Evolutionary conservation across 1,140 invertebrate genomes (phyloP).

Genomic region (Trichonephila inaurata): DNA sequence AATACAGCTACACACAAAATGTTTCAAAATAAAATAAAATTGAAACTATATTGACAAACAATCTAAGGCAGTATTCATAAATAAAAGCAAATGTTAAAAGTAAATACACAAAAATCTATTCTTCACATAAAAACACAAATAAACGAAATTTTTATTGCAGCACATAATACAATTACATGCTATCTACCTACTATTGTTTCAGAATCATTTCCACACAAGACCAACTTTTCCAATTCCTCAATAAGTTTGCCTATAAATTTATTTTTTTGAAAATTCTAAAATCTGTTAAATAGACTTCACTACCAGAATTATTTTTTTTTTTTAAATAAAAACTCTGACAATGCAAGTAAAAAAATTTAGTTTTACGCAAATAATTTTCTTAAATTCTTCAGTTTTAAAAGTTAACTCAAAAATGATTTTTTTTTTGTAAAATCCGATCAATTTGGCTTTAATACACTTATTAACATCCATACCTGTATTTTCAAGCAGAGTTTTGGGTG

Average conservation of each 20-base stretch:
- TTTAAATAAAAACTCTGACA: background rate
- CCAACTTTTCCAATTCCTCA: background rate
- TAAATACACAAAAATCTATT: conserved; percentile 29
- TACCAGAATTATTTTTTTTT: background rate
- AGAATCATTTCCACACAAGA: background rate
- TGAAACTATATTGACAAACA: conserved; percentile 53
- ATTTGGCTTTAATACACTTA: conserved; percentile 57
- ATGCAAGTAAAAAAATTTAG: background rate
- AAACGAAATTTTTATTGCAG: conserved; percentile 72
- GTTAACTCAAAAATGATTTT: too few relatives aligned
- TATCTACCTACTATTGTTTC: background rate
- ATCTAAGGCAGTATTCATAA: conserved; percentile 52
- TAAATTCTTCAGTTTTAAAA: too few relatives aligned
- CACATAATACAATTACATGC: conserved; percentile 58
- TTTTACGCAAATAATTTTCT: too few relatives aligned
- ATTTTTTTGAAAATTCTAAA: too few relatives aligned
- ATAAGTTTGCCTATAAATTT: background rate
- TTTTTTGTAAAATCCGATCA: too few relatives aligned
- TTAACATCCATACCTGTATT: conserved; percentile 93
- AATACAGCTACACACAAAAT: conserved; percentile 54
- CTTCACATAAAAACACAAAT: conserved; percentile 50
- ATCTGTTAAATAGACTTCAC: too few relatives aligned
- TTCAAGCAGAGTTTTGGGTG: conserved; percentile 98
- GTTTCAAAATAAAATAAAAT: conserved; percentile 55
- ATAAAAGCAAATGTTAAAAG: conserved; percentile 62